phyloP scores from a whole-genome alignment of 1,140 invertebrate genomes.

The Trachymyrmex cornetzi region DNA sequence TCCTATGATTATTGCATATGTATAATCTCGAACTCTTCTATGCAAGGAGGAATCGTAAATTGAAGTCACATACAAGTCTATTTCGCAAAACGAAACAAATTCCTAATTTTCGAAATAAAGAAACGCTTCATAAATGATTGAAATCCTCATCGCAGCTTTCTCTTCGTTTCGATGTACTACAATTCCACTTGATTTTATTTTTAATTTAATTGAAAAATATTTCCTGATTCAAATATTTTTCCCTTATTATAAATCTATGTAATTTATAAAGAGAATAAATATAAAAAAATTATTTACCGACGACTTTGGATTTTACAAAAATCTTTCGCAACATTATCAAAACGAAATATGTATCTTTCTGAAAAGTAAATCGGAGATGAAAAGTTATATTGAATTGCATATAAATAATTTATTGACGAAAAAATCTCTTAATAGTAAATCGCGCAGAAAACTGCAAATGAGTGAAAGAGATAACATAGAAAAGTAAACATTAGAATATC shows the following conservation, averaged over 20 bases:
- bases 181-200: not conserved
- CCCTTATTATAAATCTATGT: not conserved
- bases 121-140: not conserved
- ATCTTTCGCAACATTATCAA: not conserved
- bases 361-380: not conserved
- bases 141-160: not conserved
- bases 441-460: not conserved
- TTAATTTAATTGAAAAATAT: not conserved
- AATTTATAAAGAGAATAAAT: not conserved
- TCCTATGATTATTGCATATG: not conserved
- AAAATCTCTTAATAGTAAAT: not conserved
- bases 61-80: not conserved
- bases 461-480: not conserved
- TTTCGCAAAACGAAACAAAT: constrained; percentile 5
- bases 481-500: not conserved
- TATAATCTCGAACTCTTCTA: not conserved
- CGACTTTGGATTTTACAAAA: not conserved
- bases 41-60: not conserved
- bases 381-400: not conserved
- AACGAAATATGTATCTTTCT: not conserved
- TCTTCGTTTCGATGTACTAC: not conserved
- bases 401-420: not conserved
- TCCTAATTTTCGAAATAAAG: constrained; percentile 24
- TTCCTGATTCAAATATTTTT: not conserved
- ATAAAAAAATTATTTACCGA: not conserved